These are phyloP conservation scores for Nymphalis urticae DNA, from an alignment of 2,888 invertebrate species.

Conservation along the genomic window DNA sequence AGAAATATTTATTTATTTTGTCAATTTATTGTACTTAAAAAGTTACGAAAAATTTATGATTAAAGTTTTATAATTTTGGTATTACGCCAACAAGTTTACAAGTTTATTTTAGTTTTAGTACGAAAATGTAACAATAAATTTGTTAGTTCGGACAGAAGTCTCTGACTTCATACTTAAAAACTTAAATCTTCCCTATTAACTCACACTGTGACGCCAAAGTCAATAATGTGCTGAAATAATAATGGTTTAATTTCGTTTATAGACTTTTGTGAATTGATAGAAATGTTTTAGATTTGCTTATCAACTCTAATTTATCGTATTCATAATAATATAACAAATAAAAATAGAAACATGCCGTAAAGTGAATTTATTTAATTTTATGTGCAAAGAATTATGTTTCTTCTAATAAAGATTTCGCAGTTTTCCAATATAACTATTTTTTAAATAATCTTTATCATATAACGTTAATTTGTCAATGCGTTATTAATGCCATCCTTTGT, in stretches of 20 bases:
- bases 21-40: neutral
- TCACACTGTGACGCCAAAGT: neutral
- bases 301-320: too few relatives aligned
- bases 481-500: neutral
- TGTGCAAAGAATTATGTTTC: too few relatives aligned
- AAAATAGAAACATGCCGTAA: too few relatives aligned
- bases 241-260: too few relatives aligned
- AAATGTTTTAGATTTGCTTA: too few relatives aligned
- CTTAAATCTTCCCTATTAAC: neutral
- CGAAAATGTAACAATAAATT: constrained; percentile 6
- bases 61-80: constrained; percentile 6
- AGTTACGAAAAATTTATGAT: neutral
- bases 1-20: too few relatives aligned
- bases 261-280: too few relatives aligned
- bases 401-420: neutral
- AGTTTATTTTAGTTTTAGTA: constrained; percentile 2
- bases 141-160: neutral
- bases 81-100: neutral
- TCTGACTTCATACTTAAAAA: neutral
- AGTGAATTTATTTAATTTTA: too few relatives aligned
- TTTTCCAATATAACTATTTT: too few relatives aligned
- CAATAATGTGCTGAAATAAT: too few relatives aligned
- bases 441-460: neutral
- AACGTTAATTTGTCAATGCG: neutral
- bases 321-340: too few relatives aligned